Percentiles rank a stretch among this genome's conserved stretches.
phyloP scores from a whole-genome alignment of 2,113 vertebrate species.

The Sterrhoptilus dennistouni region DNA sequence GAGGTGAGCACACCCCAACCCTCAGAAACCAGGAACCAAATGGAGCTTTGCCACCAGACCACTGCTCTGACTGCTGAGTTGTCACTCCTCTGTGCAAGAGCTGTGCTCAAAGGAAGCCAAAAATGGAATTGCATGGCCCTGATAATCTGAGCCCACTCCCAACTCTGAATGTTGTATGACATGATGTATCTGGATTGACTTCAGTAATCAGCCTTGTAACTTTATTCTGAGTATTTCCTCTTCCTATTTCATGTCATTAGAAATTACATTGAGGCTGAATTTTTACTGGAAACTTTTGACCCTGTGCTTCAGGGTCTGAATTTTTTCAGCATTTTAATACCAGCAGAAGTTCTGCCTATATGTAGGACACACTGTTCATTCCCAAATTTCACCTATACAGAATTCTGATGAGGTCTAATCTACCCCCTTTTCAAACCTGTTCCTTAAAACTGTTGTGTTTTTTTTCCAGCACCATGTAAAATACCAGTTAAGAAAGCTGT shows the following conservation, averaged over 20 bases:
- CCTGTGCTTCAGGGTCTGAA: not conserved
- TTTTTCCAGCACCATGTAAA: conserved; percentile 81
- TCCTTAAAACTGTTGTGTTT: not conserved
- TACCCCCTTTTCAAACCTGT: not conserved
- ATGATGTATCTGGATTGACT: not conserved
- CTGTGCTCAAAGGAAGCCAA: not conserved
- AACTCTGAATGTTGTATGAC: accelerated
- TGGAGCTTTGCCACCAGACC: not conserved
- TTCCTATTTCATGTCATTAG: not conserved
- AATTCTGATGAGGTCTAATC: not conserved
- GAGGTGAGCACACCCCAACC: conserved; percentile 63
- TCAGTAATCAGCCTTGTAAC: not conserved
- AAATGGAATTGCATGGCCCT: not conserved
- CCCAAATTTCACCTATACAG: not conserved
- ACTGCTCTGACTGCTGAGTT: accelerated
- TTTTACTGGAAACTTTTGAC: not conserved
- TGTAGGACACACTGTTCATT: not conserved
- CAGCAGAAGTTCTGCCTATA: not conserved
- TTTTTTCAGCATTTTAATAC: not conserved
- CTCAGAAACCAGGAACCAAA: accelerated
- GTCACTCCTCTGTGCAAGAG: not conserved
- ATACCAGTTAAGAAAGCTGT: conserved; percentile 82
- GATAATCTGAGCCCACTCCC: not conserved
- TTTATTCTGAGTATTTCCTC: not conserved
- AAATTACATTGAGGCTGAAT: not conserved